Percentiles rank a stretch among this genome's conserved stretches.
These are phyloP conservation scores for Mormyrops boulengeri DNA, from an alignment of 2,797 vertebrate species.

Conservation along the genomic window DNA sequence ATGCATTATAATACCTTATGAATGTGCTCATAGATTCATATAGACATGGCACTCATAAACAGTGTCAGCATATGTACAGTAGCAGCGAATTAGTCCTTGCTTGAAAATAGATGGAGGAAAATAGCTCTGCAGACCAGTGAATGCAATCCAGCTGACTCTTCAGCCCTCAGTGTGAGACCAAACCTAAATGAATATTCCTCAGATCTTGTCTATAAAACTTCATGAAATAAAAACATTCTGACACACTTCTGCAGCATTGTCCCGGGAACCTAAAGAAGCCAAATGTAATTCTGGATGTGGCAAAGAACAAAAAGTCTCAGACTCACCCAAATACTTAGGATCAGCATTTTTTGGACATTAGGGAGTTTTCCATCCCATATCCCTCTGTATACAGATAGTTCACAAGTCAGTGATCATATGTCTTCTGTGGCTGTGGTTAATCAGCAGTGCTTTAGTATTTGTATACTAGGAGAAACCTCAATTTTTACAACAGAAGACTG, in stretches of 20 bases:
- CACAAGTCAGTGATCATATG: neutral
- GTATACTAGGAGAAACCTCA: too few species aligned
- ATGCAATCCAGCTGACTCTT: neutral
- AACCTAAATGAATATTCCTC: neutral
- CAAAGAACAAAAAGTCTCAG: neutral
- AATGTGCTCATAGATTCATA: neutral
- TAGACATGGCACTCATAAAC: neutral
- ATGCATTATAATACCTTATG: neutral
- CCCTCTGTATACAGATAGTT: neutral
- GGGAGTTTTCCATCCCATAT: neutral
- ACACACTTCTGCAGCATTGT: neutral
- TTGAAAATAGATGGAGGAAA: neutral
- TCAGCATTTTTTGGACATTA: neutral
- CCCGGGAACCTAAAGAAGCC: neutral
- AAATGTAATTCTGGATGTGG: neutral
- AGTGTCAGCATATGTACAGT: neutral
- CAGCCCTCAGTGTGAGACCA: neutral
- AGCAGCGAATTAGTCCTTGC: neutral
- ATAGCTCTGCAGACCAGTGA: neutral
- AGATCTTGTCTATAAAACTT: neutral
- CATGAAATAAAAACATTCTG: neutral
- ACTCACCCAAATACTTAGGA: neutral
- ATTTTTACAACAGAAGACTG: too few species aligned
- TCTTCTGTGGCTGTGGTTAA: too few species aligned
- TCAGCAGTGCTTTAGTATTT: too few species aligned